Conservation (phyloP, 2,113 vertebrate species). For the Plecturocebus donacophilus region DNA sequence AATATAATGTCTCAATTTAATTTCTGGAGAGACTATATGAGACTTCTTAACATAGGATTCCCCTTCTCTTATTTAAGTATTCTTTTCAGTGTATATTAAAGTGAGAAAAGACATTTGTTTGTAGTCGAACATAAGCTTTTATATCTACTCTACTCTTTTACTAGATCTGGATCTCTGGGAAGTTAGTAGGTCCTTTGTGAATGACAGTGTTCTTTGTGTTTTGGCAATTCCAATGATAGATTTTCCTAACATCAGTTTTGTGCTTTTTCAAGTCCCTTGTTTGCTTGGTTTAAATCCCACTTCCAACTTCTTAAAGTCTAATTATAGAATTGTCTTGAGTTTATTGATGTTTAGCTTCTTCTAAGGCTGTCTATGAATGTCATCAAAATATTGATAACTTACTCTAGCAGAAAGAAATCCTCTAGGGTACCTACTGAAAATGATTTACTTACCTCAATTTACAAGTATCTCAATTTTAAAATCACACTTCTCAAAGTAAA, state of each 20-base stretch:
- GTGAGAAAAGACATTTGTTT: neutral
- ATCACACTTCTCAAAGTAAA: neutral
- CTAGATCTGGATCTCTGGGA: neutral
- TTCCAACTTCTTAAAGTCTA: slow-evolving; percentile 10
- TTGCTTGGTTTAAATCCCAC: neutral
- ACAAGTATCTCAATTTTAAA: slow-evolving; percentile 23
- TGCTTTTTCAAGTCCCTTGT: neutral
- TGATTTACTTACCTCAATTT: neutral
- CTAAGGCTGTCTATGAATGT: neutral
- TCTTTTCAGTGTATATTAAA: neutral
- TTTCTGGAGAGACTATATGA: neutral
- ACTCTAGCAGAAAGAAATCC: slow-evolving; percentile 10
- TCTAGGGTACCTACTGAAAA: neutral
- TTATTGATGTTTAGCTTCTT: slow-evolving; percentile 27
- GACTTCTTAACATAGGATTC: neutral
- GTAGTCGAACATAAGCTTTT: neutral
- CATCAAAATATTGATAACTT: slow-evolving; percentile 27
- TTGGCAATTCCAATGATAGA: neutral
- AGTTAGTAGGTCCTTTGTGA: neutral
- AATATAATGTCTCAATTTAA: neutral
- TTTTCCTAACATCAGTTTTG: neutral
- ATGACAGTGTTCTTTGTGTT: neutral
- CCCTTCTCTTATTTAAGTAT: neutral
- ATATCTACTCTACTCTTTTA: neutral
- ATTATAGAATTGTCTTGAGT: slow-evolving; percentile 29